Percentiles rank a stretch among this genome's conserved stretches.
Evolutionary conservation across 2,888 invertebrate species (phyloP).

Genomic region (Amphiduros pacificus): DNA sequence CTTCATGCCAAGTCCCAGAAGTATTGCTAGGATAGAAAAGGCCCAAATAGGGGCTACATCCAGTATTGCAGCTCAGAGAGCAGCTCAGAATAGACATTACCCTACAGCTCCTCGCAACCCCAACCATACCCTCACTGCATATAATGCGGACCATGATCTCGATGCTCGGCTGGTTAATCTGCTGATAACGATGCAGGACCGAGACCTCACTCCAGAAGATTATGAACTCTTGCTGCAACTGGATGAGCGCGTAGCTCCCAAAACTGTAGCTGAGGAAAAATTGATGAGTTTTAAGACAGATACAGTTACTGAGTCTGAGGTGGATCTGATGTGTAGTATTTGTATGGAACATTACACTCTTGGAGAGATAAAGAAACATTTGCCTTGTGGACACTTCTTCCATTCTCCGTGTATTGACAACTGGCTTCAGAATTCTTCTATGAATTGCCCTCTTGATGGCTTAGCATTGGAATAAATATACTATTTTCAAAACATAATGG

Average conservation of each 20-base stretch:
- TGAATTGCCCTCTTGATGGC: conserved; percentile 56
- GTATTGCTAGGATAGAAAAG: too few relatives aligned
- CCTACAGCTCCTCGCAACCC: too few relatives aligned
- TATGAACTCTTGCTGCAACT: conserved; percentile 50
- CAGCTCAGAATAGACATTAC: too few relatives aligned
- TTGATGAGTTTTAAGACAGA: conserved; percentile 41
- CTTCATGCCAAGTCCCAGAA: too few relatives aligned
- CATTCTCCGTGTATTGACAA: conserved; percentile 52
- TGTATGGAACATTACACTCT: conserved; percentile 49
- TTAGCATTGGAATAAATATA: too few relatives aligned
- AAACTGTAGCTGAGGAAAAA: conserved; percentile 39
- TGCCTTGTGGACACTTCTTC: conserved; percentile 54
- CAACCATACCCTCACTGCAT: conserved; percentile 14
- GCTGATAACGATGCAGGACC: conserved; percentile 48
- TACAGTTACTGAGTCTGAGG: conserved; percentile 30
- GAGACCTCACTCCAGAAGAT: conserved; percentile 57
- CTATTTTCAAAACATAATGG: too few relatives aligned
- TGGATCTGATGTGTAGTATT: conserved; percentile 42
- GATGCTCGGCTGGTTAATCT: conserved; percentile 34
- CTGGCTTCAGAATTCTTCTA: conserved; percentile 52
- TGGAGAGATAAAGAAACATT: conserved; percentile 44
- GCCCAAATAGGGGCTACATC: too few relatives aligned
- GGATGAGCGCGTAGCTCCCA: conserved; percentile 52
- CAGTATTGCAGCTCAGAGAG: too few relatives aligned
- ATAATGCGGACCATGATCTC: conserved; percentile 25